Evolutionary conservation across 2,113 vertebrate species (phyloP).

Genomic region (Mohoua ochrocephala): DNA sequence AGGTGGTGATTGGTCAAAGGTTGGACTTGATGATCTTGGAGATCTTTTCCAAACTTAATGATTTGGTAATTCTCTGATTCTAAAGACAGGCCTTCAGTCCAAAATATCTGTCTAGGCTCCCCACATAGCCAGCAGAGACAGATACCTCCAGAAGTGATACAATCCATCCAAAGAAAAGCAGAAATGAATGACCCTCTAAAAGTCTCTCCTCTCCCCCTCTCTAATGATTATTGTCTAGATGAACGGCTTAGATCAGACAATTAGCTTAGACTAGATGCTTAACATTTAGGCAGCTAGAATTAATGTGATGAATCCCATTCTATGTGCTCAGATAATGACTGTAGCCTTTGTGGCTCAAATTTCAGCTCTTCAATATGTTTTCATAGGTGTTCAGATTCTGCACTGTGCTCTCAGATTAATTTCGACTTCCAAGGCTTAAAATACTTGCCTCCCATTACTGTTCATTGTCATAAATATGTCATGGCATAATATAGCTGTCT

Average conservation of each 20-base stretch:
- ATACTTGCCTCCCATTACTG: slow-evolving; percentile 2
- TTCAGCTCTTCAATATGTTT: slow-evolving; percentile 46
- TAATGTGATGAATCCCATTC: slow-evolving; percentile 19
- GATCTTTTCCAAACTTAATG: neutral
- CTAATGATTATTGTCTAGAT: slow-evolving; percentile 38
- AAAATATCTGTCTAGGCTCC: neutral
- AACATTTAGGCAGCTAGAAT: slow-evolving; percentile 58
- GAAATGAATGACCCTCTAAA: neutral
- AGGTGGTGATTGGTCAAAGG: neutral
- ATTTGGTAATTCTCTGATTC: neutral
- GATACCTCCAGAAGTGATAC: neutral
- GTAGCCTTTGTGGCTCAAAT: slow-evolving; percentile 45
- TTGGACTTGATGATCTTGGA: neutral
- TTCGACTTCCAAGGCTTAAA: neutral
- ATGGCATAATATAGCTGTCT: slow-evolving; percentile 46
- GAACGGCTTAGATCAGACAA: slow-evolving; percentile 28
- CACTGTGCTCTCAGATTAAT: neutral
- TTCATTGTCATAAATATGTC: slow-evolving; percentile 57
- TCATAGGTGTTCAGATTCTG: slow-evolving; percentile 12
- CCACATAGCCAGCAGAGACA: neutral
- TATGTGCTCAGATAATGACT: slow-evolving; percentile 2
- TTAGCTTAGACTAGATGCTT: slow-evolving; percentile 56
- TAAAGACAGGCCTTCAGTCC: neutral
- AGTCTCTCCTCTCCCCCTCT: neutral
- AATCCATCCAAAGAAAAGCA: neutral